Percentiles rank a stretch among this genome's conserved stretches.
Conservation (phyloP, 2,888 invertebrate species). For the Sminthurides aquaticus region DNA sequence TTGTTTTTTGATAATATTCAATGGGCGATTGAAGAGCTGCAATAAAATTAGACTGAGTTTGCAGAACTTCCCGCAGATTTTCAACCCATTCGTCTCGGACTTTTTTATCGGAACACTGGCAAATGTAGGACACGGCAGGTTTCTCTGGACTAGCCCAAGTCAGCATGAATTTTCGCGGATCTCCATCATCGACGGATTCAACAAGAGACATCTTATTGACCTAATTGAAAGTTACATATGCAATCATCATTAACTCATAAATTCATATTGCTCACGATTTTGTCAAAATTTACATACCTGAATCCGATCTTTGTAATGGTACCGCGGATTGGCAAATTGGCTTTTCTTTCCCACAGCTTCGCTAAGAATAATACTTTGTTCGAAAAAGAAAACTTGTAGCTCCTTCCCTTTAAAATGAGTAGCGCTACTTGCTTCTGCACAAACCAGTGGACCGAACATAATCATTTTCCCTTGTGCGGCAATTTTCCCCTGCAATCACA, state of each 20-base stretch:
- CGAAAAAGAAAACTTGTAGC: slow-evolving; percentile 92
- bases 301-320: slow-evolving; percentile 90
- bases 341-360: slow-evolving; percentile 87
- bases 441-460: slow-evolving; percentile 71
- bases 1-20: slow-evolving; percentile 67
- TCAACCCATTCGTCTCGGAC: slow-evolving; percentile 71
- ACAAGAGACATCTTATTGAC: slow-evolving; percentile 89
- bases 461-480: slow-evolving; percentile 92
- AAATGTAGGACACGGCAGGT: slow-evolving; percentile 66
- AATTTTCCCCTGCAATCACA: slow-evolving; percentile 72
- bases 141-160: slow-evolving; percentile 74
- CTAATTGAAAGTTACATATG: too few species aligned
- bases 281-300: slow-evolving; percentile 59
- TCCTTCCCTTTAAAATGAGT: slow-evolving; percentile 63
- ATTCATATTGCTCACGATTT: neutral
- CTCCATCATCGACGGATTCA: slow-evolving; percentile 58
- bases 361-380: slow-evolving; percentile 94
- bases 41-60: slow-evolving; percentile 75
- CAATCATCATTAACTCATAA: neutral
- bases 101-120: slow-evolving; percentile 67
- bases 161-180: slow-evolving; percentile 65
- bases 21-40: slow-evolving; percentile 93
- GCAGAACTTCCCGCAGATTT: slow-evolving; percentile 67
- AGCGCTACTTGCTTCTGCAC: slow-evolving; percentile 55
- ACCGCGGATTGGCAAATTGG: slow-evolving; percentile 86